These are phyloP conservation scores for Endotricha flammealis DNA, from an alignment of 2,888 invertebrate genomes.

Conservation along the genomic window DNA sequence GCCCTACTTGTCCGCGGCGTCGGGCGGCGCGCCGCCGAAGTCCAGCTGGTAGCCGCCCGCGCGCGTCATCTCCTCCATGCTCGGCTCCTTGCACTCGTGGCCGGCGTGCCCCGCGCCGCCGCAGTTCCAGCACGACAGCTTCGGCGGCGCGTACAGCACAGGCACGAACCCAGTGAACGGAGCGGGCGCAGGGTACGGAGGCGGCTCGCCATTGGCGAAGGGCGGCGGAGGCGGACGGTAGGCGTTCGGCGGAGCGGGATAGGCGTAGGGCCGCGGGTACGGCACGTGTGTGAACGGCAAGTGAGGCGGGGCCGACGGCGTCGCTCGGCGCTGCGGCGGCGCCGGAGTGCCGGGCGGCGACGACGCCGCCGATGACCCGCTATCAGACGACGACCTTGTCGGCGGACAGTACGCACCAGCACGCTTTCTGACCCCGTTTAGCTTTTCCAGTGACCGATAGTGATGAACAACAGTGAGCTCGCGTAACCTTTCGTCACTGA, in stretches of 20 bases:
- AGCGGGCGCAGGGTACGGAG: conserved; percentile 62
- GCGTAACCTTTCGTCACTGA: conserved; percentile 81
- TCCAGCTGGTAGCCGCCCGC: conserved; percentile 83
- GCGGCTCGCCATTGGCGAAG: conserved; percentile 68
- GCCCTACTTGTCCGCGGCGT: conserved; percentile 58
- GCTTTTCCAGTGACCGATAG: conserved; percentile 77
- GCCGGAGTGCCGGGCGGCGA: conserved; percentile 65
- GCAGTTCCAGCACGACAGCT: conserved; percentile 94
- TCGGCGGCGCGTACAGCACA: conserved; percentile 78
- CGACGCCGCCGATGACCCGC: conserved; percentile 63
- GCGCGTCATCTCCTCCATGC: conserved; percentile 94
- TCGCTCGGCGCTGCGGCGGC: conserved; percentile 39
- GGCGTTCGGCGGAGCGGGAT: conserved; percentile 59
- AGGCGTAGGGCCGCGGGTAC: conserved; percentile 59
- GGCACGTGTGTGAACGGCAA: conserved; percentile 51
- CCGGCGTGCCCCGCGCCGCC: conserved; percentile 91
- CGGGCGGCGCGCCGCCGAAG: conserved; percentile 75
- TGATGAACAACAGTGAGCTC: conserved; percentile 77
- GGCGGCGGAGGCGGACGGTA: conserved; percentile 64
- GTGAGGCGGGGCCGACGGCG: conserved; percentile 45
- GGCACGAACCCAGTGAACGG: conserved; percentile 69
- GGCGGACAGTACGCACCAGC: conserved; percentile 47
- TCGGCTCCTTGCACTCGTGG: conserved; percentile 92
- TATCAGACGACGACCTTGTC: conserved; percentile 59
- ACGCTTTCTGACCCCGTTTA: conserved; percentile 75